These are phyloP conservation scores for Phrynocephalus guinanensis DNA, from an alignment of 2,797 vertebrate genomes.

Conservation along the genomic window DNA sequence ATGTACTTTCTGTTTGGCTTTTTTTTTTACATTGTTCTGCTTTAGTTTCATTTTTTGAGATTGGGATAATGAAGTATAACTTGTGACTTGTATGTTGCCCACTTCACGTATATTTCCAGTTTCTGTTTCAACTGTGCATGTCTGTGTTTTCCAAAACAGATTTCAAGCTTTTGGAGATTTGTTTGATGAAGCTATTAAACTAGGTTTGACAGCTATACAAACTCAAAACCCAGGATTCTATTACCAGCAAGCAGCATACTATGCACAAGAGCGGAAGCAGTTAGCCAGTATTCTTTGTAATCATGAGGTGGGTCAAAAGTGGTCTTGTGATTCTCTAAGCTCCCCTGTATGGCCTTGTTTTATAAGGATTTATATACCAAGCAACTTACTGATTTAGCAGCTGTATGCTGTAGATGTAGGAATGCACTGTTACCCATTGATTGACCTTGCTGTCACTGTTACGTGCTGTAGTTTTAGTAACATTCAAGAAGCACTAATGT, in stretches of 20 bases:
- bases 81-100: background rate
- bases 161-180: slow-evolving; percentile 98
- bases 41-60: background rate
- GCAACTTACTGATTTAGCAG: background rate
- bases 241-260: slow-evolving; percentile 96
- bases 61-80: background rate
- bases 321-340: background rate
- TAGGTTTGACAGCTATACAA: slow-evolving; percentile 96
- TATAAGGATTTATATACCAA: background rate
- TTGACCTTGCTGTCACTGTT: background rate
- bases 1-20: background rate
- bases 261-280: slow-evolving; percentile 93
- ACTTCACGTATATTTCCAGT: background rate
- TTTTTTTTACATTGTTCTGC: background rate
- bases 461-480: background rate
- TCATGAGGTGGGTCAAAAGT: slow-evolving; percentile 79
- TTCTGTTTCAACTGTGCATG: background rate
- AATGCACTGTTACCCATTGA: background rate
- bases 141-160: slow-evolving; percentile 73
- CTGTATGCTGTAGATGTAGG: background rate
- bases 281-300: slow-evolving; percentile 85
- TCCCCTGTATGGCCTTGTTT: background rate
- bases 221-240: slow-evolving; percentile 99
- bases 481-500: background rate
- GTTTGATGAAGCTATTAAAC: slow-evolving; percentile 98